Evolutionary conservation across 2,888 invertebrate genomes (phyloP), one percentile per base, ranked within the genome.

Genomic region (Cephalotes varians): DNA sequence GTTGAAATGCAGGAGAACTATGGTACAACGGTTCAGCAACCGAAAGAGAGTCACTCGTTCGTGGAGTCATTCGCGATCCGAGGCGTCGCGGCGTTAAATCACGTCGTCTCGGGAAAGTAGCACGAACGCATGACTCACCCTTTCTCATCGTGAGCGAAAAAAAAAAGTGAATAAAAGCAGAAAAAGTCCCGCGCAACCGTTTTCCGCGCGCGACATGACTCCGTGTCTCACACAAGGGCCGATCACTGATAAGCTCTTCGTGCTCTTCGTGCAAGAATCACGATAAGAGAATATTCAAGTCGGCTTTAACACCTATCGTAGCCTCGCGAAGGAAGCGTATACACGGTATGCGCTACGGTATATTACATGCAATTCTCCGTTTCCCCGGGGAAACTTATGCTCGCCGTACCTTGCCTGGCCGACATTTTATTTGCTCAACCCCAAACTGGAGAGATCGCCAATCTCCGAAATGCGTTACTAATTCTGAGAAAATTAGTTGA

Each of bases 191-290:
- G 37, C 51, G 28, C 37, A 51, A 40, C 37, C 69, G 25, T 58
- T 60, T 69, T 21, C n/a, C 21, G 54, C 77, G 77, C 69, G 56
- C 76, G 64, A 44, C 69, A 69, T 54, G 69, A 69, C 60, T 69
- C 44, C 82, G 54, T 79, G 82, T 69, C 79, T 67, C 28, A 64
- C 73, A 79, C 77, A 71, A 84, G 73, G 81, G 77, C 65, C 83
- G 87, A 85, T 86, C 62, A 69, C 87, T 72, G 88, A 88, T 87
- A 88, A 86, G 84, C 82, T 5, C 34, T 37, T 49, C 49, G 74
- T 64, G 80, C 87, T 86, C 85, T 83, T 86, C 83, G 88, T 80
- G 83, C 80, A 81, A 65, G 56, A 84, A 88, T 88, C 88, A 72
- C 56, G 88, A 88, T 88, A 88, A 84, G 79, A 64, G 69, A 80